Conservation (phyloP, 1,140 invertebrate genomes). For the Pseudomyrmex flavicornis region DNA sequence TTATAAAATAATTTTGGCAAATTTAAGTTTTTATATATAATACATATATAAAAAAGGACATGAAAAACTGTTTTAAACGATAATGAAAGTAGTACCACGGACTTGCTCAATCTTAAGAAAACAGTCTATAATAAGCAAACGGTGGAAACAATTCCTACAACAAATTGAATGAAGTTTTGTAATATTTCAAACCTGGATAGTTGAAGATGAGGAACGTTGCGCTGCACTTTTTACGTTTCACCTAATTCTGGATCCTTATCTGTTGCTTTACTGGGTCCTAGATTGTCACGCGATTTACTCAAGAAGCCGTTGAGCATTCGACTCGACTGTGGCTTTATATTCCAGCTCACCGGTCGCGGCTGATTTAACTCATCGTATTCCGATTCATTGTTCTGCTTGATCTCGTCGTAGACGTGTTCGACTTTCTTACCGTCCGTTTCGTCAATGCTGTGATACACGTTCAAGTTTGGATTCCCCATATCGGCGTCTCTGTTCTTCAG, state of each 20-base stretch:
- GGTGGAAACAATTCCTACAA: not conserved
- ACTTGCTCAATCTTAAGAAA: not conserved
- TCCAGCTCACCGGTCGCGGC: constrained; percentile 89
- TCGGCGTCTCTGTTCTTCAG: constrained; percentile 94
- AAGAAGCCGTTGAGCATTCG: constrained; percentile 88
- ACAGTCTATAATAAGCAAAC: not conserved
- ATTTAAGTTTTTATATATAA: too few relatives aligned
- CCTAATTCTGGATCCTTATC: constrained; percentile 74
- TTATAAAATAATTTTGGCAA: not conserved
- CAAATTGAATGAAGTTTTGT: not conserved
- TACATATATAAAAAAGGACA: not conserved
- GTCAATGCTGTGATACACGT: constrained; percentile 92
- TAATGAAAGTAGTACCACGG: constrained; percentile 20
- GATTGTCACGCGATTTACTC: constrained; percentile 62
- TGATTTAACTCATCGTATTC: constrained; percentile 96
- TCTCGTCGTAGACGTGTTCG: constrained; percentile 96
- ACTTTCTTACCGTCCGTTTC: constrained; percentile 89
- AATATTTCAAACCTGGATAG: constrained; percentile 18
- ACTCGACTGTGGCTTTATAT: constrained; percentile 94
- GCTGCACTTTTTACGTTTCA: constrained; percentile 56
- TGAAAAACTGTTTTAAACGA: constrained; percentile 9
- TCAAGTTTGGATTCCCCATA: constrained; percentile 91
- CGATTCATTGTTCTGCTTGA: constrained; percentile 93
- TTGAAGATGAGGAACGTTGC: constrained; percentile 8
- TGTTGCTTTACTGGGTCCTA: constrained; percentile 70